phyloP scores from a whole-genome alignment of 2,113 vertebrate genomes.

The Podarcis muralis region DNA sequence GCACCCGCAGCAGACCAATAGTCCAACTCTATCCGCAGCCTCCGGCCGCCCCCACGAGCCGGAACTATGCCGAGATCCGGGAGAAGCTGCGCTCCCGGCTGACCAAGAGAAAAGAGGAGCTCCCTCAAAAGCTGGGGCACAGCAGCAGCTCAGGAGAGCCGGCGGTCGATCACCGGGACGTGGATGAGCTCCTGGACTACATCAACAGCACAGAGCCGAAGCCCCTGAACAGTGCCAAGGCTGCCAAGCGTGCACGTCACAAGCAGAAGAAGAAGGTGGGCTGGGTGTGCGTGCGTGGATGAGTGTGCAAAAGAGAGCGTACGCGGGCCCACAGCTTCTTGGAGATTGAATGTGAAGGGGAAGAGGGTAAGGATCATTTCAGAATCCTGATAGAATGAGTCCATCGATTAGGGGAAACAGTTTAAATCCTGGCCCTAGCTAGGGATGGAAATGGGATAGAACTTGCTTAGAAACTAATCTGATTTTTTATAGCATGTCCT shows the following conservation, averaged over 20 bases:
- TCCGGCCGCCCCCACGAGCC: slow-evolving; percentile 95
- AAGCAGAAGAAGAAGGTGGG: slow-evolving; percentile 99
- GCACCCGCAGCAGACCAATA: slow-evolving; percentile 35
- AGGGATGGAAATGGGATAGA: not conserved
- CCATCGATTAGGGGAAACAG: not conserved
- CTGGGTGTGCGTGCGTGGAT: not conserved
- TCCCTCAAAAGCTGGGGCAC: slow-evolving; percentile 87
- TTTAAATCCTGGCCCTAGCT: not conserved
- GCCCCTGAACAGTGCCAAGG: slow-evolving; percentile 95
- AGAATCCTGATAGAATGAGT: not conserved
- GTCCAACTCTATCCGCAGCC: slow-evolving; percentile 77
- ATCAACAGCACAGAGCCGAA: slow-evolving; percentile 98
- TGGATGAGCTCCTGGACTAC: slow-evolving; percentile 95
- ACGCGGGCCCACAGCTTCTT: not conserved
- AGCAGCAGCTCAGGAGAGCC: slow-evolving; percentile 82
- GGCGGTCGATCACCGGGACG: slow-evolving; percentile 89
- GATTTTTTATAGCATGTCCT: not conserved
- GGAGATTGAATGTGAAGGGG: not conserved
- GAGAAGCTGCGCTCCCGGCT: slow-evolving; percentile 96
- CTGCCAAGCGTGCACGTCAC: slow-evolving; percentile 95
- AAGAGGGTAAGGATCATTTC: not conserved
- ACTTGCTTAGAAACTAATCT: not conserved
- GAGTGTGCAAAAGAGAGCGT: not conserved
- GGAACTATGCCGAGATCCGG: slow-evolving; percentile 97
- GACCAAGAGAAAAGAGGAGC: slow-evolving; percentile 95